Conservation (phyloP, 23 tunicate species). For the Phallusia fumigata region DNA sequence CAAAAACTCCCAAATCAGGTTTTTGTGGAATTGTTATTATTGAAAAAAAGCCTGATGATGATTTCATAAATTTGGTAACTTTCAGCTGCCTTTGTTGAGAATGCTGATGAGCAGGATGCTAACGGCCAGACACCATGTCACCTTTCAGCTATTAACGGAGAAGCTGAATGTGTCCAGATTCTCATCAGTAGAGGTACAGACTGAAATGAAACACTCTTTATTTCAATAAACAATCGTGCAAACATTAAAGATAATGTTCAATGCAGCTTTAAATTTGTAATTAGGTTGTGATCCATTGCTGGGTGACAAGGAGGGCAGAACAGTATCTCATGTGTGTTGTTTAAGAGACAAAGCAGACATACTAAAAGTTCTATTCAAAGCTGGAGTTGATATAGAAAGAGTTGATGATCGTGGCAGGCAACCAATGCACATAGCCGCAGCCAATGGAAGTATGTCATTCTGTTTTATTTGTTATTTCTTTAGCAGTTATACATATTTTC, state of each 20-base stretch:
- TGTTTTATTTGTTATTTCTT: too few species aligned
- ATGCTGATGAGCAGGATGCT: slow-evolving; percentile 38
- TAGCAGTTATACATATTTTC: background rate
- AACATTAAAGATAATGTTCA: background rate
- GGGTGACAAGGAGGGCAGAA: slow-evolving; percentile 48
- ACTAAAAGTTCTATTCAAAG: slow-evolving; percentile 34
- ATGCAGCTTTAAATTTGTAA: background rate
- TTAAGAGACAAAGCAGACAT: slow-evolving; percentile 31
- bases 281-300: slow-evolving; percentile 50
- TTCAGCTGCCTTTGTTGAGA: slow-evolving; percentile 24
- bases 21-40: background rate
- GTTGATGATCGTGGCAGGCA: slow-evolving; percentile 33
- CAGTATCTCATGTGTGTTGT: slow-evolving; percentile 49
- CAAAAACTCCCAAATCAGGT: background rate
- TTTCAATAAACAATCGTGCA: background rate
- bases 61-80: background rate
- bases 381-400: slow-evolving; percentile 39
- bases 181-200: slow-evolving; percentile 29
- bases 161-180: slow-evolving; percentile 35
- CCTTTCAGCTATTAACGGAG: slow-evolving; percentile 57
- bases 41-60: background rate
- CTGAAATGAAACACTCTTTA: too few species aligned
- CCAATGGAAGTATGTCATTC: slow-evolving; percentile 43
- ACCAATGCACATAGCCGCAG: slow-evolving; percentile 63
- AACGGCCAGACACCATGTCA: slow-evolving; percentile 59